A percentile compares a stretch with the other conserved stretches of the same genome.
Evolutionary conservation across 2,797 vertebrate species (phyloP).

Genomic region (Trachops cirrhosus): DNA sequence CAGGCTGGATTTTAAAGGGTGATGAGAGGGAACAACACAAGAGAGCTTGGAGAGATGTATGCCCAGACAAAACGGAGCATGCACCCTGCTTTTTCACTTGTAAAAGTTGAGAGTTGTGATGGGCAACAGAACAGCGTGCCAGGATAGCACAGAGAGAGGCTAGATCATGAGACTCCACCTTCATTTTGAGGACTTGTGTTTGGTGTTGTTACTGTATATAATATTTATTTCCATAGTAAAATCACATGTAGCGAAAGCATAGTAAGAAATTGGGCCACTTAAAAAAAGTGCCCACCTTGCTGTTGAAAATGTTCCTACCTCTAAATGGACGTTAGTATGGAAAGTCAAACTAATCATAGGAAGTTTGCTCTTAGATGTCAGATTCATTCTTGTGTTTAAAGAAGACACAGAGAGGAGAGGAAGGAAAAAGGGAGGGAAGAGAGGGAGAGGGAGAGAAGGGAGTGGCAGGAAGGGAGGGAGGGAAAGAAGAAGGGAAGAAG

Average conservation of each 20-base stretch:
- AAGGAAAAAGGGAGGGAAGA: neutral
- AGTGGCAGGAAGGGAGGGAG: too few species aligned
- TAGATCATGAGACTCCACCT: neutral
- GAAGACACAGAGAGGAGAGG: neutral
- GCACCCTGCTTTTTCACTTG: neutral
- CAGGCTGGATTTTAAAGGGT: constrained; percentile 23
- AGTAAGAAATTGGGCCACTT: constrained; percentile 41
- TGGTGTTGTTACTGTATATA: neutral
- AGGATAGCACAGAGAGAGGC: neutral
- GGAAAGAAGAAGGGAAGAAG: accelerated
- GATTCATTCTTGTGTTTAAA: neutral
- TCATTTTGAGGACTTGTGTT: neutral
- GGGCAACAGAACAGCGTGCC: neutral
- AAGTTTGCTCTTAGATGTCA: neutral
- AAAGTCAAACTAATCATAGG: neutral
- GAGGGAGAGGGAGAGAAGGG: accelerated
- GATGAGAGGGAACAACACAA: neutral
- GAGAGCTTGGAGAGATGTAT: neutral
- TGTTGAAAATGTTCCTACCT: constrained; percentile 3
- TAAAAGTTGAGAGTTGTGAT: neutral
- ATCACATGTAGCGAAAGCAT: neutral
- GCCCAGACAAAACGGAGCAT: neutral
- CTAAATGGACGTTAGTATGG: neutral
- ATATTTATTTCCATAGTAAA: constrained; percentile 4
- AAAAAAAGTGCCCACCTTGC: neutral